phyloP scores from a whole-genome alignment of 2,113 vertebrate species.

The Sitta europaea region DNA sequence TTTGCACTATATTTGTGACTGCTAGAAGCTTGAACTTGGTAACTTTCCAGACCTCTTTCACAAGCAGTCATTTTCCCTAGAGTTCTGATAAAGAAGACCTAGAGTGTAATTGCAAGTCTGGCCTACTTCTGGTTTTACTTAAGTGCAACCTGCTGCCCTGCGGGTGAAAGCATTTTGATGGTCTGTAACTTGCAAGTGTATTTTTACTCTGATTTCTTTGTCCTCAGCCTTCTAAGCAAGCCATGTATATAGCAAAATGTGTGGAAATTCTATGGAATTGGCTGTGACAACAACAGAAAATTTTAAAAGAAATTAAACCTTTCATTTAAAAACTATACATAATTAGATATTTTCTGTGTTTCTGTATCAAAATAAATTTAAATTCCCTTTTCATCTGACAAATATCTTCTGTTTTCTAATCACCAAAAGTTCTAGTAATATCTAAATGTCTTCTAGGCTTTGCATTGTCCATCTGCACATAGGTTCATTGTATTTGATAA shows the following conservation, averaged over 20 bases:
- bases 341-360: not conserved
- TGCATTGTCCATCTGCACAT: not conserved
- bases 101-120: not conserved
- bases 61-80: not conserved
- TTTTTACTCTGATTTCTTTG: not conserved
- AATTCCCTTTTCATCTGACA: not conserved
- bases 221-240: not conserved
- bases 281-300: not conserved
- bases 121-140: not conserved
- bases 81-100: not conserved
- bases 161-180: not conserved
- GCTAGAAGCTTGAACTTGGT: not conserved
- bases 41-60: slow-evolving; percentile 4
- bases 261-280: not conserved
- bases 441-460: not conserved
- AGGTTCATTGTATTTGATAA: not conserved
- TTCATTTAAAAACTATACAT: not conserved
- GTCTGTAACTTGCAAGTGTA: not conserved
- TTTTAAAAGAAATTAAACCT: not conserved
- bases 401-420: not conserved
- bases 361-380: not conserved
- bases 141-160: not conserved
- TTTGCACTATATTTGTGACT: not conserved
- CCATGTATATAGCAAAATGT: not conserved
- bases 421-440: not conserved